phyloP scores from a whole-genome alignment of 2,888 invertebrate genomes.

The Rugalucina vietnamica region DNA sequence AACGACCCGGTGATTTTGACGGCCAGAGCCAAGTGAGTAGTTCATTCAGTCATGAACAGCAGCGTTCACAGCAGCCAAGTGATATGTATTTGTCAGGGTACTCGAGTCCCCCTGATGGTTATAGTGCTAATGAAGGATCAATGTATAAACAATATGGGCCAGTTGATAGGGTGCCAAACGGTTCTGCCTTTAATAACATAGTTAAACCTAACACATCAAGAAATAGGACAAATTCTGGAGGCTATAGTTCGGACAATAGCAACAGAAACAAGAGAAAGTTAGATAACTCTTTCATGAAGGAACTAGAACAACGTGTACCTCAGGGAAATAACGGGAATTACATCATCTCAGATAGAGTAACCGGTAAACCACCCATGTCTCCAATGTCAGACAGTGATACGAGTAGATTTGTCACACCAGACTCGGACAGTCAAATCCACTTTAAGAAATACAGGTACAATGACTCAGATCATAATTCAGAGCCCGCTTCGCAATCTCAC shows the following conservation, averaged over 20 bases:
- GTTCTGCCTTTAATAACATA: conserved; percentile 18
- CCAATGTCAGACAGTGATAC: conserved; percentile 59
- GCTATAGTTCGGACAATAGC: conserved; percentile 74
- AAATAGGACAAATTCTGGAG: conserved; percentile 63
- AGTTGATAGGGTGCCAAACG: conserved; percentile 59
- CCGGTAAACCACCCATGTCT: conserved; percentile 54
- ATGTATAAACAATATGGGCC: conserved; percentile 70
- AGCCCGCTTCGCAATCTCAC: conserved; percentile 70
- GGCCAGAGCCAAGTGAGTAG: conserved; percentile 76
- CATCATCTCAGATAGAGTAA: conserved; percentile 36
- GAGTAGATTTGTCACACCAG: conserved; percentile 62
- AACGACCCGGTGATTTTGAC: conserved; percentile 74
- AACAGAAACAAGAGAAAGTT: conserved; percentile 63
- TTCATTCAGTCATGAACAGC: conserved; percentile 56
- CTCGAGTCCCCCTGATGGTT: conserved; percentile 52
- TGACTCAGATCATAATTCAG: conserved; percentile 80
- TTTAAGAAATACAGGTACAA: conserved; percentile 62
- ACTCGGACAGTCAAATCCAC: conserved; percentile 73
- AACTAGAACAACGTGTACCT: conserved; percentile 71
- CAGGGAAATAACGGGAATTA: conserved; percentile 44
- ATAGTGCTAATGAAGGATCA: conserved; percentile 33
- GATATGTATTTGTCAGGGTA: conserved; percentile 59
- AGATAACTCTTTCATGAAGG: conserved; percentile 67
- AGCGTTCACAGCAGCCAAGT: conserved; percentile 49
- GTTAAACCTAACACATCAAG: conserved; percentile 23